phyloP scores from a whole-genome alignment of 2,113 vertebrate species.

The Ameiurus melas region DNA sequence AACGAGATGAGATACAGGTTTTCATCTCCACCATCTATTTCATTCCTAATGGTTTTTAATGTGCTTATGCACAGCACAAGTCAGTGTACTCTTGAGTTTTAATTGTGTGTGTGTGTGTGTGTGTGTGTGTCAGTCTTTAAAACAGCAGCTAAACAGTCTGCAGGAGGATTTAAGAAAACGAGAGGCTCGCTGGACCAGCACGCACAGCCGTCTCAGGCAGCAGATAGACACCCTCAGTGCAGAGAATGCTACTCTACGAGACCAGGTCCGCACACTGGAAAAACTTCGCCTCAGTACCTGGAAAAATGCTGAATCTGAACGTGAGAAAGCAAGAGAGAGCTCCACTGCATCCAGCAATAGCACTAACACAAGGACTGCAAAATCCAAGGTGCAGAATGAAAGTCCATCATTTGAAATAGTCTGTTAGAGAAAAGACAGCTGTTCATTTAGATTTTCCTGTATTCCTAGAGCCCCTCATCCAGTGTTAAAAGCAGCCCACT shows the following conservation, averaged over 20 bases:
- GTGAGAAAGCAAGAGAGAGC: conserved; percentile 49
- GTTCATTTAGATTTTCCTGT: not conserved
- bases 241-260: conserved; percentile 82
- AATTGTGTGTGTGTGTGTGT: not conserved
- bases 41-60: not conserved
- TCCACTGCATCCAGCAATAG: conserved; percentile 56
- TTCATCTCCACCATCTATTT: not conserved
- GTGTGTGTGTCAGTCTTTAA: conserved; percentile 74
- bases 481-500: conserved; percentile 62
- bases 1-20: conserved; percentile 95
- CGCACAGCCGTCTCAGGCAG: conserved; percentile 80
- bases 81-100: not conserved
- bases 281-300: conserved; percentile 84
- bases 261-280: conserved; percentile 86
- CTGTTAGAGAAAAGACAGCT: not conserved
- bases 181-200: conserved; percentile 87
- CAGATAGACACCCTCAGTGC: conserved; percentile 82
- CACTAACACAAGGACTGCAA: conserved; percentile 27
- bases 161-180: conserved; percentile 87
- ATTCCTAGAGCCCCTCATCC: conserved; percentile 70
- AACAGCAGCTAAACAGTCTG: conserved; percentile 82
- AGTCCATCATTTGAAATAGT: not conserved
- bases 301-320: conserved; percentile 75
- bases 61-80: not conserved
- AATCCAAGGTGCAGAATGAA: conserved; percentile 31